Percentiles rank a stretch among this genome's conserved stretches.
phyloP scores from a whole-genome alignment of 1,140 invertebrate species.

The Drosophila obscura region DNA sequence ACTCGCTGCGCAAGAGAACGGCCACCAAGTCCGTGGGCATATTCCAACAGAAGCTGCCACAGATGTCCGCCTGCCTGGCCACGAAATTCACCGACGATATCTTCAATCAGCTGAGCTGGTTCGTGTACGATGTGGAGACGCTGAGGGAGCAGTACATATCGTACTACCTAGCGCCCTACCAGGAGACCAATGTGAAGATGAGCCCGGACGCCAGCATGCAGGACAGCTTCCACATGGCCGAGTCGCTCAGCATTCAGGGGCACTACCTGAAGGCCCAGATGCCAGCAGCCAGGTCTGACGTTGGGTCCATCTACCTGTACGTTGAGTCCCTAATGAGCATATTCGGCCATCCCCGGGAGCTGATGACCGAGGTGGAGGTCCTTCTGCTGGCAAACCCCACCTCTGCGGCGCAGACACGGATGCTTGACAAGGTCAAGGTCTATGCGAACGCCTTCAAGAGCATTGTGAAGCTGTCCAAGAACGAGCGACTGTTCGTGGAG shows the following conservation, averaged over 20 bases:
- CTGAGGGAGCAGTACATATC: constrained; percentile 59
- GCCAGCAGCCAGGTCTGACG: constrained; percentile 39
- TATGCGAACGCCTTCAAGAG: constrained; percentile 65
- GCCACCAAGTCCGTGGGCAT: constrained; percentile 58
- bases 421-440: constrained; percentile 63
- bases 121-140: constrained; percentile 67
- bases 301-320: constrained; percentile 52
- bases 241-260: constrained; percentile 58
- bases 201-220: constrained; percentile 9
- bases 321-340: constrained; percentile 62
- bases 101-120: constrained; percentile 70
- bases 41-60: constrained; percentile 66
- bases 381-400: constrained; percentile 59
- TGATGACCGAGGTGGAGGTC: constrained; percentile 54
- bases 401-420: constrained; percentile 26
- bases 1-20: constrained; percentile 45
- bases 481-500: constrained; percentile 63
- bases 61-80: constrained; percentile 70
- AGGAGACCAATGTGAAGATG: constrained; percentile 57
- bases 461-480: constrained; percentile 60
- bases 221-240: constrained; percentile 24
- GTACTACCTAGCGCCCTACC: constrained; percentile 59
- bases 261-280: constrained; percentile 55
- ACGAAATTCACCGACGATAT: constrained; percentile 43
- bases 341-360: constrained; percentile 42